Base-by-base conservation (phyloP, 1,140 invertebrate genomes). In the Agraylea sexmaculata region DNA sequence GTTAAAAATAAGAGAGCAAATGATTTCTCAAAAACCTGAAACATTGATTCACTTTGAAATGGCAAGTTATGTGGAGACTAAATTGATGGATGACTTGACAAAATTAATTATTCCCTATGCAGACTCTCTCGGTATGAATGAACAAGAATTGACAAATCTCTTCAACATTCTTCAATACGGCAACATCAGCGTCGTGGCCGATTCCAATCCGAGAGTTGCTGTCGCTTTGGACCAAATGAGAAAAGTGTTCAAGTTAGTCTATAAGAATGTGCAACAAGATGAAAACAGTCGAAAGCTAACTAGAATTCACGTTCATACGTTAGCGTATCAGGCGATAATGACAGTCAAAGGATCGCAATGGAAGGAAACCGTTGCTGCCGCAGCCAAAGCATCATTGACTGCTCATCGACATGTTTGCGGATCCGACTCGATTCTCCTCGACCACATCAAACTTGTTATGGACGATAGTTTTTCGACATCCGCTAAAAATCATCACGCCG, bases 81-180 rank as follows among this genome's bases (percentile, higher is more conserved):
- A 70, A 32, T 58, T 89, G 5, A 53, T 91, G 1, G 62, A 68
- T 27, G 73, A 85, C 22, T 60, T 91, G 1, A 69, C 73, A 1
- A 63, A 79, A 12, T 66, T 72, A 43, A 70, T 91, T 0, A 64
- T 88, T 35, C 80, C 82, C 1, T 80, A 75, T 59, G 72, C 80
- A 0, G 84, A 91, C 51, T 89, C 86, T n/a, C 62, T 90, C 5
- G 87, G 87, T 1, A 87, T 89, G 83, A 91, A 91, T 57, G 87
- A 91, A 57, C 86, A 83, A 55, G 87, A 91, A 62, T 62, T 89
- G 20, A 75, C 78, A 1, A 91, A 88, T 60, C 55, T 91, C 1
- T 69, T 78, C 34, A 79, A 76, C 53, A 70, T 80, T 1, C 54
- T 84, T 31, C 62, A 73, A 38, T 70, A 76, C 56, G 82, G 81